Evolutionary conservation across 2,888 invertebrate species (phyloP), one percentile per base, ranked within the genome.

Genomic region (Acheta domesticus): DNA sequence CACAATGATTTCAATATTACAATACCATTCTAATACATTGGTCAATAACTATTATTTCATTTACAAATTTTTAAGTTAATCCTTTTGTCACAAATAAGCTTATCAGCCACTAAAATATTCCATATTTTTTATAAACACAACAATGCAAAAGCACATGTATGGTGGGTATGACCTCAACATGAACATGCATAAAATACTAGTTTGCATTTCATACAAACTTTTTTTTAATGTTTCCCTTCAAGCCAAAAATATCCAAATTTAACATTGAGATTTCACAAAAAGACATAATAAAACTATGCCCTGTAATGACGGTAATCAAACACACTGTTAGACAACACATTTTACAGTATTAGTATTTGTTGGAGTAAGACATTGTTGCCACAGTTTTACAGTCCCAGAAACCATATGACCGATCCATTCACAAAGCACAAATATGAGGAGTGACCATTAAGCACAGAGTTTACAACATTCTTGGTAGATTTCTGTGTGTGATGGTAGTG

Each of bases 391-490:
- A 75, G 20, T 75, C 75, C 75, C 75, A 75, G 73, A 48, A 79
- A 79, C 73, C 76, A 79, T 77, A 21, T 23, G 62, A 74, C 76
- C 48, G 62, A 74, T 75, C 21, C 78, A 78, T 78, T 75, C 78
- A 75, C 75, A 78, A 78, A 78, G 78, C 78, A 78, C 78, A 78
- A 78, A 78, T 78, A 78, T 75, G 49, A 78, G 75, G 74, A 62
- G 78, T 78, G 74, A 78, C 75, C 78, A 78, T 20, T n/a, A 78
- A 78, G 78, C 78, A 78, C 78, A 78, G 62, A 62, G 62, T 62
- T 78, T 75, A 49, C 49, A 75, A 49, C 74, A 23, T 21, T 75
- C 16, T 75, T 21, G 49, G 75, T 75, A 75, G 23, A 21, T 75
- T 14, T 75, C 21, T 78, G 75, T 50, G 14, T 49, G 49, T 77